Evolutionary conservation across 2,888 invertebrate genomes (phyloP), one percentile per base, ranked within the genome.

Genomic region (Anthrax anthrax): DNA sequence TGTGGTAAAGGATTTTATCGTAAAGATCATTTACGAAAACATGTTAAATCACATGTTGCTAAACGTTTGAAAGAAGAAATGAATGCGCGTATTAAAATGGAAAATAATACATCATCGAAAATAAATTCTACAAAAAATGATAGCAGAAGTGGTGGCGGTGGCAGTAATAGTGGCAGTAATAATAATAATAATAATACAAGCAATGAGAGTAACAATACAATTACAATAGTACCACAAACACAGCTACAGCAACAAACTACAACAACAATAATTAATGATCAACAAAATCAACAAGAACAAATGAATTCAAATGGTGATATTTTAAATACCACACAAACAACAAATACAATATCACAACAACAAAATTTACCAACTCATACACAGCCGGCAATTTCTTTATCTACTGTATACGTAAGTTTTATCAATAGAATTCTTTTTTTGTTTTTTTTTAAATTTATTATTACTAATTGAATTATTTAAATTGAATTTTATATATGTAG

Each of bases 21-120:
- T 45, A 85, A 84, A 60, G 86, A 86, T 61, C 86, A 86, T 64
- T 66, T 87, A 43, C 73, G 84, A 58, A 87, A 86, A 62, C 86
- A 86, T 65, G 77, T 82, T 18, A 75, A 84, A 42, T 84, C 84
- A 50, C 86, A 86, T 67, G 73, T 81, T 56, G 77, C 80, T n/a
- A 78, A 81, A 58, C 74, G 84, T 36, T 77, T 81, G 43, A 81
- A 84, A 52, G 84, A 83, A 60, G 81, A 81, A 62, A 46, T 46
- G 46, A 46, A 46, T 46, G 46, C 46, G 32, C 29, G 38, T 32
- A 39, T 27, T n/a, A 18, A 36, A 18, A 27, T 38, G 27, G 18
- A 27, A 19, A 29, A 32, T 13, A 34, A 38, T n/a, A 37, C 17
- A 32, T 37, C 42, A 29, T 17, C 47, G 18, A 47, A 44, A 36